Evolutionary conservation across 2,888 invertebrate genomes (phyloP).

Genomic region (Caenorhabditis angaria): DNA sequence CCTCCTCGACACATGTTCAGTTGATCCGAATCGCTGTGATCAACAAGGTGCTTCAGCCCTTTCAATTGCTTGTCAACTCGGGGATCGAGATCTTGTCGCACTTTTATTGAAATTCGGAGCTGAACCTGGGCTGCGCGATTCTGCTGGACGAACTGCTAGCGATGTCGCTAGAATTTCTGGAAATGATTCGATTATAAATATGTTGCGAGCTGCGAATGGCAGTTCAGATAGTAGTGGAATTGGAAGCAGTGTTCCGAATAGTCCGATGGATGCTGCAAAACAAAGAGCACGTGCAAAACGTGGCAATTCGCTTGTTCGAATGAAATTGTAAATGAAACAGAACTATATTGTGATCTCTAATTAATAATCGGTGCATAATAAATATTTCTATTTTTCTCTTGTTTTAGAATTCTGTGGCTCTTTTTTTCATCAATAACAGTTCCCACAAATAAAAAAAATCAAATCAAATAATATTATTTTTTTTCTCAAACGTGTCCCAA

Average conservation of each 20-base stretch:
- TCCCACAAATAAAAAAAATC: conserved; percentile 3
- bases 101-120: conserved; percentile 55
- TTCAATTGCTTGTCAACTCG: conserved; percentile 55
- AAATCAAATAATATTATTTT: background rate
- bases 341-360: background rate
- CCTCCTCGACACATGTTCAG: conserved; percentile 44
- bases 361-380: background rate
- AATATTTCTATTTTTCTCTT: background rate
- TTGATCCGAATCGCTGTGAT: conserved; percentile 54
- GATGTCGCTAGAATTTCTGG: conserved; percentile 55
- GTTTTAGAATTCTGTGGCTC: background rate
- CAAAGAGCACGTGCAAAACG: background rate
- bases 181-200: conserved; percentile 43
- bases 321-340: background rate
- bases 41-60: conserved; percentile 59
- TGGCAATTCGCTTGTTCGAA: background rate
- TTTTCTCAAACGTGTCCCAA: background rate
- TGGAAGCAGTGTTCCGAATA: conserved; percentile 52
- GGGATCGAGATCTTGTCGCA: conserved; percentile 53
- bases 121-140: conserved; percentile 51
- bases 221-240: conserved; percentile 58
- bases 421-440: background rate
- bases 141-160: conserved; percentile 50
- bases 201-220: conserved; percentile 51
- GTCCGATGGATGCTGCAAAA: conserved; percentile 46